Evolutionary conservation across 2,888 invertebrate genomes (phyloP), one percentile per base, ranked within the genome.

Genomic region (Drosophila barbarae): DNA sequence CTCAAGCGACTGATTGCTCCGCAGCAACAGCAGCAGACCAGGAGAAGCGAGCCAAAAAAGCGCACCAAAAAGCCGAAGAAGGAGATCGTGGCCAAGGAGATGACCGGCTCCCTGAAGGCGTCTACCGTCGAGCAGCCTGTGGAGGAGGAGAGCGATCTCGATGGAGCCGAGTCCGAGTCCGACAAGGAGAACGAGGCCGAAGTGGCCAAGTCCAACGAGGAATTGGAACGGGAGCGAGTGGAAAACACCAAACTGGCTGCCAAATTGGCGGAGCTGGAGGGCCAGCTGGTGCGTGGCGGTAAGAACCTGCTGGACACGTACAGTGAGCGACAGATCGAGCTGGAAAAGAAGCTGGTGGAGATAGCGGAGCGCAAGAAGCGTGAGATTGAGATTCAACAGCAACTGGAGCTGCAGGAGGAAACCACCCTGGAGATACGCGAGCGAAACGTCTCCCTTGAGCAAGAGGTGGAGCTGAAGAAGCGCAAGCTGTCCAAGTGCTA

Each of bases 391-490:
- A 98, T 99, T 93, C 95, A 96, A 86, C 97, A 98, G 89, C 94
- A 95, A 86, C 91, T 99, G 54, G 98, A 99, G 86, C 91, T 95
- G 79, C 96, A 98, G 88, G 98, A 99, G 88, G 96, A 98, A 88
- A 96, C 95, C 15, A 95, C 97, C 13, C 91, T 95, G 50, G 98
- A 96, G 85, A 93, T 99, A 57, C 94, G 95, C 60, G 96, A 95
- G 86, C 98, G 97, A 0, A 98, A 96, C 86, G 93, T 95, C 9
- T 96, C 95, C 52, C 90, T 99, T 59, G 97, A 98, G 87, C 98
- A 98, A 88, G 98, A 99, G 90, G 98, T 99, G 2, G 99, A 99
- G 87, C 94, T 96, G 60, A 99, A 99, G 90, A 96, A 98, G 26
- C 95, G 95, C 83, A 90, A 98, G 89, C 90, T 98, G 56, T 96